These are phyloP conservation scores for Mus musculus DNA, from an alignment of 2,113 vertebrate genomes.

Conservation along the genomic window GRCm39 chrX:96720501-96721000, in stretches of 20 bases:
- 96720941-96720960: too few species aligned
- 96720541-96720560: neutral
- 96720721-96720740: neutral
- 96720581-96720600: too few species aligned
- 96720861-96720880: too few species aligned
- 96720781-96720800: too few species aligned
- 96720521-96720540: neutral
- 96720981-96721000: too few species aligned
- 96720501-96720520: neutral
- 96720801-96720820: too few species aligned
- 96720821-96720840: too few species aligned
- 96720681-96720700: neutral
- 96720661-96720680: neutral
- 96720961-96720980: too few species aligned
- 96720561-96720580: neutral
- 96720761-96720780: neutral
- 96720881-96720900: too few species aligned
- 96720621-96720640: neutral
- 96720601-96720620: neutral
- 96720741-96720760: neutral
- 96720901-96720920: too few species aligned
- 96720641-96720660: neutral
- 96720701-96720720: neutral
- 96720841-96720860: too few species aligned
- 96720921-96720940: too few species aligned